A percentile compares a stretch with the other conserved stretches of the same genome.
Evolutionary conservation across 2,113 vertebrate genomes (phyloP).

Genomic region (Trachemys scripta): DNA sequence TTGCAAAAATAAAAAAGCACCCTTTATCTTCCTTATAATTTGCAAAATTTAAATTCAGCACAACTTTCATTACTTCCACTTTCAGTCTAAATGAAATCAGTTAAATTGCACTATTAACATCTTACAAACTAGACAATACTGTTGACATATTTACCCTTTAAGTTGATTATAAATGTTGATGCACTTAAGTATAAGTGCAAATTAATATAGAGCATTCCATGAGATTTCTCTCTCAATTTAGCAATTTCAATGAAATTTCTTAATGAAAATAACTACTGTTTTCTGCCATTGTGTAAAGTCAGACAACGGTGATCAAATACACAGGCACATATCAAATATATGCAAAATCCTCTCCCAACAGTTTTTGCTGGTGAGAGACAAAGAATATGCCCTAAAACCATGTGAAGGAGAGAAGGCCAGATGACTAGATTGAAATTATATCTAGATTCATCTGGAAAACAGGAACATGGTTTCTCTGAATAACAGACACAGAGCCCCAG

Average conservation of each 20-base stretch:
- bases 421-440: not conserved
- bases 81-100: conserved; percentile 65
- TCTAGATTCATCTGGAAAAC: conserved; percentile 55
- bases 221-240: conserved; percentile 73
- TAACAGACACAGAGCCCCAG: conserved; percentile 79
- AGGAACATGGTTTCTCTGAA: conserved; percentile 60
- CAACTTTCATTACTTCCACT: conserved; percentile 48
- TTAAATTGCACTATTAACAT: conserved; percentile 58
- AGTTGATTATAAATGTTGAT: conserved; percentile 72
- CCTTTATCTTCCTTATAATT: conserved; percentile 47
- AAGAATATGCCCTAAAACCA: conserved; percentile 41
- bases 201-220: conserved; percentile 66
- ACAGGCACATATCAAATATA: not conserved
- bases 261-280: conserved; percentile 62
- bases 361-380: conserved; percentile 24
- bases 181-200: conserved; percentile 68
- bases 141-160: conserved; percentile 66
- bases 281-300: conserved; percentile 41
- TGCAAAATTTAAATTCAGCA: conserved; percentile 68
- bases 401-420: conserved; percentile 27
- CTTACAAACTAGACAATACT: conserved; percentile 51
- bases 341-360: not conserved
- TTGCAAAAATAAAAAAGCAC: conserved; percentile 59
- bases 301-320: conserved; percentile 66
- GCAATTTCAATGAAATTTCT: conserved; percentile 63